These are phyloP conservation scores for Cantharis flavilabris DNA, from an alignment of 2,888 invertebrate genomes.

Conservation along the genomic window DNA sequence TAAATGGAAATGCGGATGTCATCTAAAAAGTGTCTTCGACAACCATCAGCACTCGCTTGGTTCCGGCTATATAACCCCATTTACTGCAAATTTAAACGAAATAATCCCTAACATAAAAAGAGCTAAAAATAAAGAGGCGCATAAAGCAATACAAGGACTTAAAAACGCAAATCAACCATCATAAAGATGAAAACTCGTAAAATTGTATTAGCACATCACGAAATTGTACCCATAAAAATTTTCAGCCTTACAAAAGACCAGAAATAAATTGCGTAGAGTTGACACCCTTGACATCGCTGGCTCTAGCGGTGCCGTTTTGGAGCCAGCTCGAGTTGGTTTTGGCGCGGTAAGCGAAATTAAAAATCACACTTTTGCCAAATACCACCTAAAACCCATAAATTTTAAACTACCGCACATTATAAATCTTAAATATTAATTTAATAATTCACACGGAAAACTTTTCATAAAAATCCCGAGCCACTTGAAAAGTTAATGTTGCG, in stretches of 20 bases:
- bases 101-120: constrained; percentile 11
- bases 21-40: constrained; percentile 14
- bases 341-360: not conserved
- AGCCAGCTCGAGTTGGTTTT: not conserved
- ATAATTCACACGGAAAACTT: not conserved
- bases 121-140: constrained; percentile 14
- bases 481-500: not conserved
- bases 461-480: not conserved
- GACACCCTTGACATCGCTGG: not conserved
- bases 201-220: constrained; percentile 4
- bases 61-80: constrained; percentile 12
- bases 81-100: constrained; percentile 14
- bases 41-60: constrained; percentile 10
- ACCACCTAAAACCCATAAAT: not conserved
- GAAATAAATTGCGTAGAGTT: not conserved
- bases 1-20: constrained; percentile 17
- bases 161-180: constrained; percentile 13
- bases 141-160: constrained; percentile 4
- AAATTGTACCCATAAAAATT: not conserved
- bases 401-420: not conserved
- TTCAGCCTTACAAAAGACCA: not conserved
- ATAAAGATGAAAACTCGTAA: constrained; percentile 12
- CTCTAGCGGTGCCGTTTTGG: not conserved
- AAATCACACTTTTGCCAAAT: not conserved
- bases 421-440: not conserved